phyloP scores from a whole-genome alignment of 2,888 invertebrate genomes.

The Hypomecis atomaria region DNA sequence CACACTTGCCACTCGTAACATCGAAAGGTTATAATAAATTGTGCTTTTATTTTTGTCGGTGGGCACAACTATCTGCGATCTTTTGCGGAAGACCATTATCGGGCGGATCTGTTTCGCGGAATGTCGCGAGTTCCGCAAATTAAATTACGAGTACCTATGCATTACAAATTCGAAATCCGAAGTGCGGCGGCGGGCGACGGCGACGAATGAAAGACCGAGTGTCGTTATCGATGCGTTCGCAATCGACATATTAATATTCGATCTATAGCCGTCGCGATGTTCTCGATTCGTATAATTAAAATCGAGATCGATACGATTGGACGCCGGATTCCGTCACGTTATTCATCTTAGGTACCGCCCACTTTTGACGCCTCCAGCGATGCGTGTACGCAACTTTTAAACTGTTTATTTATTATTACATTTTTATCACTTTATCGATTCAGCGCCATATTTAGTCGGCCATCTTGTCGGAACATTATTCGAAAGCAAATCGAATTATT shows the following conservation, averaged over 20 bases:
- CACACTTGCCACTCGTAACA: conserved; percentile 45
- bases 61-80: conserved; percentile 56
- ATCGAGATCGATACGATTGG: conserved; percentile 81
- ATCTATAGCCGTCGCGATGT: conserved; percentile 77
- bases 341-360: conserved; percentile 79
- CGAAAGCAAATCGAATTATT: conserved; percentile 39
- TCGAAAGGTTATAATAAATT: conserved; percentile 54
- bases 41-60: conserved; percentile 56
- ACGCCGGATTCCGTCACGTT: conserved; percentile 80
- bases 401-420: conserved; percentile 70
- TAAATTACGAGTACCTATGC: conserved; percentile 79
- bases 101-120: conserved; percentile 66
- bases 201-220: conserved; percentile 70
- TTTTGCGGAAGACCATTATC: conserved; percentile 67
- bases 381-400: conserved; percentile 72
- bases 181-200: conserved; percentile 11
- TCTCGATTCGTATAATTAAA: conserved; percentile 83
- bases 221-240: conserved; percentile 71
- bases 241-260: conserved; percentile 83
- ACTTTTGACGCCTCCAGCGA: conserved; percentile 82
- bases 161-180: conserved; percentile 73
- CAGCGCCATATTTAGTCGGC: conserved; percentile 59
- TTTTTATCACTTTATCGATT: conserved; percentile 62
- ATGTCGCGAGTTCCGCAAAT: conserved; percentile 72
- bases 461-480: conserved; percentile 56